Conservation (phyloP, 2,113 vertebrate genomes). For the Circaetus gallicus region DNA sequence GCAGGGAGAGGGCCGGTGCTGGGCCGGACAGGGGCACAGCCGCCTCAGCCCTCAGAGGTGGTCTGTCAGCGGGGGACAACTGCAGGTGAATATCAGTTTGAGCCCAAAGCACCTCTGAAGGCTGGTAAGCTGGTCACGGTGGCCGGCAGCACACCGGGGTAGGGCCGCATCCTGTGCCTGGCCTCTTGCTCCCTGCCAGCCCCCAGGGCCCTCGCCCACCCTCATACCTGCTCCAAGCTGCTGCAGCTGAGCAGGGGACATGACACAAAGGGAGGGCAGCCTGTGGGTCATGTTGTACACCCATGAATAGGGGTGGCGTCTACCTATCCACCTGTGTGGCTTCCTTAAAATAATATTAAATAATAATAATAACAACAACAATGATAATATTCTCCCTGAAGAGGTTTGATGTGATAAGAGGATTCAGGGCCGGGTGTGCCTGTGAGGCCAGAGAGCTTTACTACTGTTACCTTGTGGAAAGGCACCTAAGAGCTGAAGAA, state of each 20-base stretch:
- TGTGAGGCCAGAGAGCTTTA: not conserved
- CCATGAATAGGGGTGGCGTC: rapidly evolving
- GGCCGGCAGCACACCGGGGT: rapidly evolving
- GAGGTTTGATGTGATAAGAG: not conserved
- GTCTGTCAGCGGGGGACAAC: not conserved
- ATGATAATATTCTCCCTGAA: not conserved
- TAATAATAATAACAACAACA: not conserved
- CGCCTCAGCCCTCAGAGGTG: not conserved
- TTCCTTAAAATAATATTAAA: not conserved
- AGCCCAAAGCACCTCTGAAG: not conserved
- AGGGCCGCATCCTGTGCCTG: rapidly evolving
- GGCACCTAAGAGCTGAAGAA: not conserved
- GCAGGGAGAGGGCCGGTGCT: not conserved
- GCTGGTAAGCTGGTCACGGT: not conserved
- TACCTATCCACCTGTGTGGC: not conserved
- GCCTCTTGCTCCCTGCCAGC: rapidly evolving
- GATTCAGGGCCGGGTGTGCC: not conserved
- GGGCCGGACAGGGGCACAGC: rapidly evolving
- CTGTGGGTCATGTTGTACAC: too few species aligned
- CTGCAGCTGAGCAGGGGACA: rapidly evolving
- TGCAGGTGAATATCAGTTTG: not conserved
- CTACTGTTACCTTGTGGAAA: not conserved
- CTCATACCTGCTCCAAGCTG: rapidly evolving
- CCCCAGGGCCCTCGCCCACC: rapidly evolving
- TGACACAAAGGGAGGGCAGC: rapidly evolving